Evolutionary conservation across 2,797 vertebrate genomes (phyloP), one percentile per base, ranked within the genome.

Genomic region (Gobionotothen gibberifrons): DNA sequence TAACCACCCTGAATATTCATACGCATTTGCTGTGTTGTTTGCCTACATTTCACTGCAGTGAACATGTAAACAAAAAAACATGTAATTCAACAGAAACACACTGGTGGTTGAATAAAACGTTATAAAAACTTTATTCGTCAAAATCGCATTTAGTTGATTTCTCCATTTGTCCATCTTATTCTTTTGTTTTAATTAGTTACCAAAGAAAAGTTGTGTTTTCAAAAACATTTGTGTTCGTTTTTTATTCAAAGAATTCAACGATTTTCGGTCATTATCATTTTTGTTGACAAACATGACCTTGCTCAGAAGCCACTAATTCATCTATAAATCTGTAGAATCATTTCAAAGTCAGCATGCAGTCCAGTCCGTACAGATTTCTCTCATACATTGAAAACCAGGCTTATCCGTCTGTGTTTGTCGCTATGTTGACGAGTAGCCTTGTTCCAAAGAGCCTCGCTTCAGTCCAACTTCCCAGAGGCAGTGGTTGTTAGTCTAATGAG

Each of bases 401-500:
- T 52, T 16, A 52, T 58, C 10, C 40, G 32, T 61, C 13, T 52
- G 29, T 46, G 32, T 73, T 53, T 67, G 26, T 51, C 21, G 32
- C 32, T 64, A 15, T 74, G 40, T 64, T n/a, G 10, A 19, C 78
- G n/a, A 79, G 68, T 43, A 36, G 40, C 32, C 22, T 59, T 39
- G 22, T 3, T 69, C 53, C 39, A 40, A 59, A 39, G 26, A 29
- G 11, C 39, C 36, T 1, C 1, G 43, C 29, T 44, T 59, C 56
- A 36, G 46, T 67, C 62, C 58, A 71, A 42, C 65, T 76, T 68
- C 76, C 48, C 54, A 53, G 48, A 82, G 51, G 58, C 73, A 78
- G 26, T 67, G 63, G 55, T 78, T 73, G 64, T 80, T 71, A 64
- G 42, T 76, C 75, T 84, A 85, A 86, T 69, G 68, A 81, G 72